Percentiles rank a stretch among this genome's conserved stretches.
phyloP scores from a whole-genome alignment of 2,113 vertebrate species.

The Ochotona princeps region DNA sequence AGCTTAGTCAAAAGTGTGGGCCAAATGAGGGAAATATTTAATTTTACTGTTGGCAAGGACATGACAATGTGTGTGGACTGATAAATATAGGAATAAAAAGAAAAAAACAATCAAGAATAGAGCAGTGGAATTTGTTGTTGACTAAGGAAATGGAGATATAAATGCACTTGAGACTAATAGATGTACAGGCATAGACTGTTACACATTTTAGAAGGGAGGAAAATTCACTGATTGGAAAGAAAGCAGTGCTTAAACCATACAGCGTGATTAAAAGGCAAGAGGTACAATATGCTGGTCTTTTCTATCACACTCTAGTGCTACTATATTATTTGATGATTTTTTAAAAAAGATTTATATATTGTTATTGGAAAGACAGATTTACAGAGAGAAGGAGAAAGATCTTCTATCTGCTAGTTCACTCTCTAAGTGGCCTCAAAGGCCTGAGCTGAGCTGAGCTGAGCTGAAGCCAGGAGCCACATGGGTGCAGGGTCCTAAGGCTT shows the following conservation, averaged over 20 bases:
- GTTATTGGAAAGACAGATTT: no score
- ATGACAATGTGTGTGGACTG: background rate
- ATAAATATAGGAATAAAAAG: conserved; percentile 33
- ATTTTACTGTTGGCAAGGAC: background rate
- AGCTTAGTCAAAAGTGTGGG: background rate
- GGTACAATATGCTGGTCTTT: background rate
- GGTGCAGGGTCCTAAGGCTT: no score
- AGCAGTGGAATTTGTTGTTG: conserved; percentile 25
- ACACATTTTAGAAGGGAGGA: background rate
- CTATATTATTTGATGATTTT: background rate
- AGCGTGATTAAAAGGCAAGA: background rate
- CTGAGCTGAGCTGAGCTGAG: no score
- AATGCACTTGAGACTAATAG: background rate
- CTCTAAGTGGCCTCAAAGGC: no score
- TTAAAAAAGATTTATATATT: no score
- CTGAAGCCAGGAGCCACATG: no score
- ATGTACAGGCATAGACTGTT: background rate
- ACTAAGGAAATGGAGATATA: conserved; percentile 18
- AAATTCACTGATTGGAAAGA: conserved; percentile 45
- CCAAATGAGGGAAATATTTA: background rate
- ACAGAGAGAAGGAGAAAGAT: no score
- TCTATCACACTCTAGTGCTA: background rate
- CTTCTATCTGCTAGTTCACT: no score
- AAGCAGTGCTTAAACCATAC: background rate
- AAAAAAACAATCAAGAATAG: background rate